Evolutionary conservation across 2,113 vertebrate genomes (phyloP).

Genomic region (Myotis lucifugus): DNA sequence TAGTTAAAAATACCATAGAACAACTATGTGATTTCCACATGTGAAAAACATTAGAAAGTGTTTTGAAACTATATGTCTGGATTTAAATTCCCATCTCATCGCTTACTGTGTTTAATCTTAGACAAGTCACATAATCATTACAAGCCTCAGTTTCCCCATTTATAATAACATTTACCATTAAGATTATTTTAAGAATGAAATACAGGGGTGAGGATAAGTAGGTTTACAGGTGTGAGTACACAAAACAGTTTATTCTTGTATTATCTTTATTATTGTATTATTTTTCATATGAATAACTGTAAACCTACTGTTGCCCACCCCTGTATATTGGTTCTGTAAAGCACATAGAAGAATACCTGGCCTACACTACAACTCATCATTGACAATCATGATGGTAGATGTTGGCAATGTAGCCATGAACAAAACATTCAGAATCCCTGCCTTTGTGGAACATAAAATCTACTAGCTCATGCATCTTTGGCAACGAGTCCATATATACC

Average conservation of each 20-base stretch:
- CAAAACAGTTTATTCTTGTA: too few species aligned
- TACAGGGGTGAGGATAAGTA: too few species aligned
- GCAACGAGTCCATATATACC: neutral
- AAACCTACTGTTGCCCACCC: too few species aligned
- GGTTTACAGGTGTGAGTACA: too few species aligned
- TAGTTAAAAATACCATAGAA: neutral
- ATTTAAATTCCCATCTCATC: neutral
- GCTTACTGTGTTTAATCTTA: neutral
- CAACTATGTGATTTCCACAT: neutral
- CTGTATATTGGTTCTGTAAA: neutral
- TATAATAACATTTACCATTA: neutral
- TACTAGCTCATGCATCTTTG: neutral
- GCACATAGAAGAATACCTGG: neutral
- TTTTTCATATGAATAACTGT: too few species aligned
- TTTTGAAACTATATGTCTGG: neutral
- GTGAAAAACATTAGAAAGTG: neutral
- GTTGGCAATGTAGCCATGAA: neutral
- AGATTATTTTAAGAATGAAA: neutral
- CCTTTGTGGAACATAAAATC: neutral
- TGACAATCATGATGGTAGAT: neutral
- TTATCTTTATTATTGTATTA: too few species aligned
- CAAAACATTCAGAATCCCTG: neutral
- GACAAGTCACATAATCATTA: neutral
- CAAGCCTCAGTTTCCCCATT: neutral
- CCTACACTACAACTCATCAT: neutral